Base-by-base conservation (phyloP, 2,113 vertebrate species). In the Mesocricetus auratus region DNA sequence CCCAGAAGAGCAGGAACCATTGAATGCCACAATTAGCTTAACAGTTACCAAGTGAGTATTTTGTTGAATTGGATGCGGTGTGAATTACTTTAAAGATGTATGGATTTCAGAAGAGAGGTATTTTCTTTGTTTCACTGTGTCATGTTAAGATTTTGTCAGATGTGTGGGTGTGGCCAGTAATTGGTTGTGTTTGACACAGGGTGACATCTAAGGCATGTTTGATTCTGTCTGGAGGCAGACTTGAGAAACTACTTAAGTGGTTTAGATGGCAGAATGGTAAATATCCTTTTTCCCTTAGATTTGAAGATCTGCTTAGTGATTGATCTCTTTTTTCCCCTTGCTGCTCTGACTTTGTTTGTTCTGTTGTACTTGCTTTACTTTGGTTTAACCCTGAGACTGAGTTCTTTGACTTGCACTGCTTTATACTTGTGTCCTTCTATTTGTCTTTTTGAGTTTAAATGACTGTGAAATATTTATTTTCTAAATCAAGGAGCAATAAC, bases 331-430 rank as follows among this genome's bases (percentile, higher is more conserved):
- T 29, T 78, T 24, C 62, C 19, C 53, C 39, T 79, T 50, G 73
- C 71, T 64, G 19, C 64, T 45, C 36, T 94, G 89, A 86, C 42
- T 78, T 39, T 50, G 15, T 36, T 79, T 21, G 11, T 66, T 68
- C 60, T 42, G 8, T 50, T 68, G 24, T 7, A 17, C 75, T 94
- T 95, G 39, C 3, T 73, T 95, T 95, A 93, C 53, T 94, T 92
- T 94, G 69, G 75, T 39, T 88, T 45, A 33, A 58, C 45, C 15
- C 26, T 26, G 39, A 39, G 47, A 56, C 50, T 74, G n/a, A 26
- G 58, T 81, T 92, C 12, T 95, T 86, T 91, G 77, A 93, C n/a
- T n/a, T n/a, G n/a, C n/a, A n/a, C n/a, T 78, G n/a, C 60, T 94
- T 75, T 87, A 68, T 62, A 50, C 33, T 47, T 60, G 31, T 58